Conservation (phyloP, 2,888 invertebrate species). For the Drosophila bunnanda region DNA sequence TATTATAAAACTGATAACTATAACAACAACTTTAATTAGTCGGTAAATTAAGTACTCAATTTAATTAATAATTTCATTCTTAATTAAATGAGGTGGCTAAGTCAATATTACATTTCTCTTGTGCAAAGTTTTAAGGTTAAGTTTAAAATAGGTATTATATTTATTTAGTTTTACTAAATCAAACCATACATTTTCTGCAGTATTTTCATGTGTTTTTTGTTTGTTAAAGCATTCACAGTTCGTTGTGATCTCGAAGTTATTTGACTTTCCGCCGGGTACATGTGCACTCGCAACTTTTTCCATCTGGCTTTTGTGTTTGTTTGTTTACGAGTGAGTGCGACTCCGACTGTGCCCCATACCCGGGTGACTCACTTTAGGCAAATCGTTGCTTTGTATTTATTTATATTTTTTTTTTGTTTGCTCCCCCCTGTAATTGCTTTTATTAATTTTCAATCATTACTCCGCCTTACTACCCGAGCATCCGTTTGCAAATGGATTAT, state of each 20-base stretch:
- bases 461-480: conserved; percentile 38
- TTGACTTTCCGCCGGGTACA: conserved; percentile 19
- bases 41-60: no score
- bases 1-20: background rate
- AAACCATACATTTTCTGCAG: background rate
- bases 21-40: background rate
- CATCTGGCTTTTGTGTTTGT: conserved; percentile 31
- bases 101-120: background rate
- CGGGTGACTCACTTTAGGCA: conserved; percentile 48
- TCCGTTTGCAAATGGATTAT: conserved; percentile 64
- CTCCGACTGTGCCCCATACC: conserved; percentile 1
- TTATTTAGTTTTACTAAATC: fast-evolving
- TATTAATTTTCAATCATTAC: conserved; percentile 67
- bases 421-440: conserved; percentile 45
- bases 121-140: fast-evolving
- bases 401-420: conserved; percentile 32
- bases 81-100: no score
- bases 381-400: conserved; percentile 48
- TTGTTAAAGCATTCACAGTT: background rate
- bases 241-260: background rate
- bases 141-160: background rate
- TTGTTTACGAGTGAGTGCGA: conserved; percentile 27
- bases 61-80: no score
- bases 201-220: background rate
- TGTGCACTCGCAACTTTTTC: conserved; percentile 38